Base-by-base conservation (phyloP, 2,888 invertebrate genomes). In the Coecobrya sp. region DNA sequence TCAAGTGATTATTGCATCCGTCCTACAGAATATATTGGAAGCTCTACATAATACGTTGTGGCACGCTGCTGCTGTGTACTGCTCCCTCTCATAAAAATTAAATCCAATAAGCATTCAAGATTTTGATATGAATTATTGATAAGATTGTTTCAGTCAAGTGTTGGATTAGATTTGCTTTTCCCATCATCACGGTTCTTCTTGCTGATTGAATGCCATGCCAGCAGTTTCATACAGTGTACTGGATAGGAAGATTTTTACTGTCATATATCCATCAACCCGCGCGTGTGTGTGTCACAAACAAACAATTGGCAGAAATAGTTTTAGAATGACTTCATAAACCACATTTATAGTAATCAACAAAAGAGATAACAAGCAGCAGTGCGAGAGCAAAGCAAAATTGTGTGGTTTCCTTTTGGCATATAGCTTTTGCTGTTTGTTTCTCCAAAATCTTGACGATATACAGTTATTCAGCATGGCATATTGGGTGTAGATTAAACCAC, bases 301-400 rank as follows among this genome's bases (percentile, higher is more conserved):
- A 81, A 45, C 81, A 45, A 13, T 84, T 68, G 55, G 62, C 19
- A 7, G n/a, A 65, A 84, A 62, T 59, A 55, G 13, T 59, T 68
- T 68, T 68, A 68, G 27, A 85, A 85, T 85, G 85, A 85, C 85
- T 42, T 85, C 65, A 68, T 85, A 85, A 85, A 52, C 27, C 65
- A 73, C 42, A 73, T 73, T 45, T 73, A 73, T n/a, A n/a, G n/a
- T n/a, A n/a, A n/a, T n/a, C n/a, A 73, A 45, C 73, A 68, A 42
- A 85, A 68, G 36, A 62, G 59, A 84, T 84, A 84, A 36, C 45
- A 36, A 49, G 73, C 65, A 42, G 73, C n/a, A 73, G 82, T n/a
- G n/a, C 25, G 13, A 84, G 42, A 11, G 65, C 27, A 65, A 22
- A 76, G 45, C 22, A 55, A 81, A 55, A 49, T 59, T 36, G 55